These are phyloP conservation scores for Varroa destructor DNA, from an alignment of 1,140 invertebrate species.

Conservation along the genomic window DNA sequence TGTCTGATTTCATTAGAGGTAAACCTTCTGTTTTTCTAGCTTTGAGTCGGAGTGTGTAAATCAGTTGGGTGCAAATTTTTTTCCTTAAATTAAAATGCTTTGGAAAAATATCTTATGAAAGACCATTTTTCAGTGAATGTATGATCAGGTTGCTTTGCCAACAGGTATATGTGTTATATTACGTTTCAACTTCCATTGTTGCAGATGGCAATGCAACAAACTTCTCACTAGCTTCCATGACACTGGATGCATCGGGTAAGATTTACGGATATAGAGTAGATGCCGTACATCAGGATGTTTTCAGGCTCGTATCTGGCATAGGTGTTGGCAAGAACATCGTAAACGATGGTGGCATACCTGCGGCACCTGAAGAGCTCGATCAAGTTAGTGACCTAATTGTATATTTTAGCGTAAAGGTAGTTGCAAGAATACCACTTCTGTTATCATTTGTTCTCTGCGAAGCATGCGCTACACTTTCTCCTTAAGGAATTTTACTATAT, in stretches of 20 bases:
- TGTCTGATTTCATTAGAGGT: too few relatives aligned
- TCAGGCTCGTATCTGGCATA: constrained; percentile 13
- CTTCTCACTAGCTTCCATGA: constrained; percentile 18
- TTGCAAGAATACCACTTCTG: not conserved
- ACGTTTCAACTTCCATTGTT: not conserved
- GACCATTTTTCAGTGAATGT: not conserved
- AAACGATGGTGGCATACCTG: not conserved
- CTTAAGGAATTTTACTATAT: too few relatives aligned
- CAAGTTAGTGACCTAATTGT: not conserved
- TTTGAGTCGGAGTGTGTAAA: too few relatives aligned
- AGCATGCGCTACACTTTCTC: not conserved
- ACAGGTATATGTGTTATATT: not conserved
- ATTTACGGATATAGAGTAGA: constrained; percentile 18
- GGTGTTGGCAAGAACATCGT: not conserved
- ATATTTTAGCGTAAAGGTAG: not conserved
- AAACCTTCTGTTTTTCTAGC: too few relatives aligned
- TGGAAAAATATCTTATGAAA: too few relatives aligned
- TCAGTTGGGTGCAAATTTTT: too few relatives aligned
- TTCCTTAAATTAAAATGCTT: too few relatives aligned
- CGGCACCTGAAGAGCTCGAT: not conserved
- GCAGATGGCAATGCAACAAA: not conserved
- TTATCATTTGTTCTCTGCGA: not conserved
- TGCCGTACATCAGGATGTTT: constrained; percentile 10
- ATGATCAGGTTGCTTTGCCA: not conserved
- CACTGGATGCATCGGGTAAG: constrained; percentile 19